A percentile compares a stretch with the other conserved stretches of the same genome.
These are phyloP conservation scores for Mus pahari DNA, from an alignment of 2,113 vertebrate species.

Conservation along the genomic window DNA sequence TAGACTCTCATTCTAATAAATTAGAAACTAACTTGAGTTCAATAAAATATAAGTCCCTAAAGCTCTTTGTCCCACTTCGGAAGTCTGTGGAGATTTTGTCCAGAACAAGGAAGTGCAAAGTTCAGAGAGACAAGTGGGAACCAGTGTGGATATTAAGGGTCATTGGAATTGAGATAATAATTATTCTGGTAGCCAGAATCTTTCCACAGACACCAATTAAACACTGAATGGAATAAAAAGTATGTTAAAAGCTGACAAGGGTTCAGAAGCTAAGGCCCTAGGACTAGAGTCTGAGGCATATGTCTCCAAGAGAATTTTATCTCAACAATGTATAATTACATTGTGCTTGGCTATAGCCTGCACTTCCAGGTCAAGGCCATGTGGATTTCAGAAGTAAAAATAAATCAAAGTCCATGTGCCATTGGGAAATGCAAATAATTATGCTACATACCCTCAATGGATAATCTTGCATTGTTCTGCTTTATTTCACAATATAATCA, in stretches of 20 bases:
- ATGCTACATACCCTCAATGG: neutral
- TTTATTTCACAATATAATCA: neutral
- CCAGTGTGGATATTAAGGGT: conserved; percentile 5
- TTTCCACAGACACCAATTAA: conserved; percentile 72
- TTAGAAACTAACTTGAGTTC: conserved; percentile 56
- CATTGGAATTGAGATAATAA: neutral
- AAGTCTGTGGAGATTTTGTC: conserved; percentile 42
- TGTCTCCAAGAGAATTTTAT: conserved; percentile 39
- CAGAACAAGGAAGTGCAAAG: neutral
- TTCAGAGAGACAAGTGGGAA: conserved; percentile 63
- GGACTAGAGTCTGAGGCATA: neutral
- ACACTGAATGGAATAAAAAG: neutral
- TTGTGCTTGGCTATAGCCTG: neutral
- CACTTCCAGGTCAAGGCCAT: conserved; percentile 61
- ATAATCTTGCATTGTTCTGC: neutral
- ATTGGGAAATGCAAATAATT: conserved; percentile 61
- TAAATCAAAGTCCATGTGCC: conserved; percentile 63
- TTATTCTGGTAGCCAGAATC: conserved; percentile 36
- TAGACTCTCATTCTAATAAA: conserved; percentile 38
- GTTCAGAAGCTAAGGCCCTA: conserved; percentile 58
- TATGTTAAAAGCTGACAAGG: conserved; percentile 40
- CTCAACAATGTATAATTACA: conserved; percentile 59
- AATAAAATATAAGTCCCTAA: conserved; percentile 33
- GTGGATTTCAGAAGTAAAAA: conserved; percentile 69
- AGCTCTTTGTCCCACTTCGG: neutral